Evolutionary conservation across 2,797 vertebrate species (phyloP), one percentile per base, ranked within the genome.

Genomic region (Rhinophrynus dorsalis): DNA sequence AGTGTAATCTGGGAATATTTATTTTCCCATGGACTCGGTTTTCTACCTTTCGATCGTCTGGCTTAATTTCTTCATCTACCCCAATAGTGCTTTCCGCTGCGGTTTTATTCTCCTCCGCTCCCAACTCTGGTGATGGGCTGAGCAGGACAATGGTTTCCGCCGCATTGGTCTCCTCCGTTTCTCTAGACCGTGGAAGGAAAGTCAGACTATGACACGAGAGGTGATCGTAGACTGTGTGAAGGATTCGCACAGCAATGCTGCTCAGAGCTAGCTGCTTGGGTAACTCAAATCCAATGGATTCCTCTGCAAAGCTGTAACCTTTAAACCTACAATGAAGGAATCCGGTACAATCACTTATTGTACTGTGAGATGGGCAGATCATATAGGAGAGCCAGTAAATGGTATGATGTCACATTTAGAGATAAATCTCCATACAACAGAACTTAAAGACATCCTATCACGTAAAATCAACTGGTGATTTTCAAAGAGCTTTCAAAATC

Each of bases 201-300:
- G 68, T 66, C 54, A 15, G 75, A 26, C 76, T 77, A 13, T 86
- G 81, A 0, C 85, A 80, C 0, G 94, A 92, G 20, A 97, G 10
- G 3, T 97, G 95, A 72, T 99, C 95, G 0, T 94, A 95, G n/a
- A 0, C 74, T 0, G 94, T 94, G 77, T 96, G 92, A 5, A 98
- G 80, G 64, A 97, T 75, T 2, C 92, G 84, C 1, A 99, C 44
- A 0, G 90, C 92, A 0, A 96, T 56, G 1, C 84, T 74, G 33
- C 88, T 89, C 54, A 82, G 30, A 6, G 91, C 89, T 79, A 98
- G 79, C 1, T 87, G 79, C 74, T 85, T 90, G 2, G 96, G 93
- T 68, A 99, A 84, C 52, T 91, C 86, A 74, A 98, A 96, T 18
- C 85, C 84, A 10, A 90, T 38, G 13, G 81, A 77, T 0, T 47